Evolutionary conservation across 2,113 vertebrate species (phyloP).

Genomic region (Cariama cristata): DNA sequence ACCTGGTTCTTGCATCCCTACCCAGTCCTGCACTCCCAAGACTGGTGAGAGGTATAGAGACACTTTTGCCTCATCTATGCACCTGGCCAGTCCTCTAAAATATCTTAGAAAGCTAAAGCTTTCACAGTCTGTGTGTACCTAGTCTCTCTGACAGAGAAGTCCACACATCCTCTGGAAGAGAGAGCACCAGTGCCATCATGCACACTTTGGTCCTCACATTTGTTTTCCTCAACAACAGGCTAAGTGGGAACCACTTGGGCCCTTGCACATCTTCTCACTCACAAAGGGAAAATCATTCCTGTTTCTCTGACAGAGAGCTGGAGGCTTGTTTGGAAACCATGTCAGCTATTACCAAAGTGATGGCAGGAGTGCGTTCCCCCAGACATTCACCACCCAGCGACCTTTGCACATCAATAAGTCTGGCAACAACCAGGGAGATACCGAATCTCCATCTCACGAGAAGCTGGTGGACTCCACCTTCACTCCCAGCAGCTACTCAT

Average conservation of each 20-base stretch:
- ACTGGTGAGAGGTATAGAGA: not conserved
- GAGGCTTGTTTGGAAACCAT: conserved; percentile 96
- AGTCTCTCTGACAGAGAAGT: not conserved
- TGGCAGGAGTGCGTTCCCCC: conserved; percentile 88
- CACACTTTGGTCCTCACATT: not conserved
- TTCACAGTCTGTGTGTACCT: not conserved
- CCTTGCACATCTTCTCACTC: not conserved
- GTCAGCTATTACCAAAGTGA: conserved; percentile 96
- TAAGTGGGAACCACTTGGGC: not conserved
- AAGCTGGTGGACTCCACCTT: conserved; percentile 97
- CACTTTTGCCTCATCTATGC: not conserved
- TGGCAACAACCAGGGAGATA: conserved; percentile 86
- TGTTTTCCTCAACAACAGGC: not conserved
- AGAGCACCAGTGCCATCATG: not conserved
- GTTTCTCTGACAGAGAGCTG: conserved; percentile 84
- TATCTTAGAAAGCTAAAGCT: not conserved
- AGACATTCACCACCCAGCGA: conserved; percentile 95
- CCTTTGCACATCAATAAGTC: conserved; percentile 96
- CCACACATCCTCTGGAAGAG: not conserved
- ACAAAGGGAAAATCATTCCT: not conserved
- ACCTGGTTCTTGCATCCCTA: not conserved
- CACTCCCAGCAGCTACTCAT: conserved; percentile 97
- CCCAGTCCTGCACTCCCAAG: not conserved
- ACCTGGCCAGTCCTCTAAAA: not conserved
- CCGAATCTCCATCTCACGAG: conserved; percentile 92